Percentiles rank a stretch among this genome's conserved stretches.
Evolutionary conservation across 1,140 invertebrate species (phyloP).

Genomic region (Mesaphorura yosii): DNA sequence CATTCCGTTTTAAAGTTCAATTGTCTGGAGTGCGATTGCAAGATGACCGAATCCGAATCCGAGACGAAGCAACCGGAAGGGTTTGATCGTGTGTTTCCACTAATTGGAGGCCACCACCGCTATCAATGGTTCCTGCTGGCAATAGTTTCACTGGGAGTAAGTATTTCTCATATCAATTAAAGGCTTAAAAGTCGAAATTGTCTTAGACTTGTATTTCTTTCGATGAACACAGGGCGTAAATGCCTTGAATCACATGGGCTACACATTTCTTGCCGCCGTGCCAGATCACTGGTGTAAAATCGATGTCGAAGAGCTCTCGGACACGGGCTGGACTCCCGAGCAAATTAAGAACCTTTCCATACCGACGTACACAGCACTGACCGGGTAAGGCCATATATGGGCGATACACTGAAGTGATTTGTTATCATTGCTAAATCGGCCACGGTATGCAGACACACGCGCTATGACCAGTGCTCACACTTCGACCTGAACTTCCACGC

Average conservation of each 20-base stretch:
- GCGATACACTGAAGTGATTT: neutral
- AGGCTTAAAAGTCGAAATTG: neutral
- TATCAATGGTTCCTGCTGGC: constrained; percentile 7
- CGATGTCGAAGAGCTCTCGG: constrained; percentile 5
- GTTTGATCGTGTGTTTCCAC: constrained; percentile 9
- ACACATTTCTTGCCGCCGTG: constrained; percentile 28
- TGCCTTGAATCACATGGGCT: constrained; percentile 36
- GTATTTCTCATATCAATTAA: no score
- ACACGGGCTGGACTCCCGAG: constrained; percentile 18
- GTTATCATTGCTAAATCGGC: neutral
- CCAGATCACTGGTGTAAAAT: constrained; percentile 32
- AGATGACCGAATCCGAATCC: no score
- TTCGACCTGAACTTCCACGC: constrained; percentile 7
- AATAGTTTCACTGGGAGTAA: constrained; percentile 4
- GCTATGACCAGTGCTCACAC: constrained; percentile 1
- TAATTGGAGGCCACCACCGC: constrained; percentile 1
- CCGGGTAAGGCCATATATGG: neutral
- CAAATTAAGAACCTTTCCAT: constrained; percentile 12
- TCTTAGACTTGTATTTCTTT: neutral
- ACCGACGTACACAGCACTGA: neutral
- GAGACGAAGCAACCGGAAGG: constrained; percentile 9
- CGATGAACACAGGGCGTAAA: constrained; percentile 20
- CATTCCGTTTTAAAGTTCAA: no score
- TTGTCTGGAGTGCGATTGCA: no score
- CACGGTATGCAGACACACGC: no score